phyloP scores from a whole-genome alignment of 2,797 vertebrate species.

The Chiroxiphia lanceolata region DNA sequence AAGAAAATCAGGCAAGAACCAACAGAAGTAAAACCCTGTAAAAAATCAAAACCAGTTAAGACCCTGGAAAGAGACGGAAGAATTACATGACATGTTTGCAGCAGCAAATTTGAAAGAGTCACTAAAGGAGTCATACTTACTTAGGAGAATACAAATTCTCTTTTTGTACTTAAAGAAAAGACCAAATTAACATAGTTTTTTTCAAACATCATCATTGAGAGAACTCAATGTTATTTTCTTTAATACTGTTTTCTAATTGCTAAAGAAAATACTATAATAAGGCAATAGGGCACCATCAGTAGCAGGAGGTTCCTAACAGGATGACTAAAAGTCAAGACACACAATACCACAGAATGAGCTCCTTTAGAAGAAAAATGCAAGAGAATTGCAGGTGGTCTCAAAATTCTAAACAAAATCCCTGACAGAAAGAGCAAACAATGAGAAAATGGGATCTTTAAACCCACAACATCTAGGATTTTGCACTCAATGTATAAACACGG shows the following conservation, averaged over 20 bases:
- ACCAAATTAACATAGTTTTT: neutral
- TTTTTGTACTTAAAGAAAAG: neutral
- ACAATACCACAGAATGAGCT: neutral
- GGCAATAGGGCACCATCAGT: neutral
- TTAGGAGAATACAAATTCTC: neutral
- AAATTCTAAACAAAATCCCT: neutral
- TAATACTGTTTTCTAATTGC: neutral
- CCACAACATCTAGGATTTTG: neutral
- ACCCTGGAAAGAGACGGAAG: neutral
- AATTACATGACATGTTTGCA: neutral
- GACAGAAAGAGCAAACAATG: neutral
- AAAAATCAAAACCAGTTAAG: neutral
- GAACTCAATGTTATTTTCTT: neutral
- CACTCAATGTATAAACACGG: neutral
- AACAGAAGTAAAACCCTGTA: neutral
- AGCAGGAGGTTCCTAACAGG: neutral
- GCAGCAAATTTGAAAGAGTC: neutral
- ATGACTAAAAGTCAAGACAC: neutral
- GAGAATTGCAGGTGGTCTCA: neutral
- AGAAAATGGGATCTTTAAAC: neutral
- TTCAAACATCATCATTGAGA: neutral
- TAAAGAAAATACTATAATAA: neutral
- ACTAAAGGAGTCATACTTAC: neutral
- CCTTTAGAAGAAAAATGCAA: neutral
- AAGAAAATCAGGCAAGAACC: neutral